Conservation (phyloP, 2,113 vertebrate genomes). For the Mus pahari region DNA sequence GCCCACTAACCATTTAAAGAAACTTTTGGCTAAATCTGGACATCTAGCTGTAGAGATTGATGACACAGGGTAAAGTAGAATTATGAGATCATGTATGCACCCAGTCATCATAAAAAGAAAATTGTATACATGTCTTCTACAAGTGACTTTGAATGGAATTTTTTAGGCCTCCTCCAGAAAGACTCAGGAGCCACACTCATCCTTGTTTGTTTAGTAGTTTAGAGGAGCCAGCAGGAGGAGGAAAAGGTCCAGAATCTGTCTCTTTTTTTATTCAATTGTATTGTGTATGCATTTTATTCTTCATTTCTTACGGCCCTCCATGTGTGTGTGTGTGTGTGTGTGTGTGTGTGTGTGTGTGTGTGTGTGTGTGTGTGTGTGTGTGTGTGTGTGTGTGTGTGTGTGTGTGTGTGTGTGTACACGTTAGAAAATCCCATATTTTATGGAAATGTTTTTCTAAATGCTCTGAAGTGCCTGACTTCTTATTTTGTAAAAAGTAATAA, state of each 20-base stretch:
- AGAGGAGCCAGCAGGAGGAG: not conserved
- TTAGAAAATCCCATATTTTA: not conserved
- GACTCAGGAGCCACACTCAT: not conserved
- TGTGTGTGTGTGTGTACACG: not conserved
- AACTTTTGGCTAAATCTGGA: not conserved
- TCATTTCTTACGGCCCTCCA: not conserved
- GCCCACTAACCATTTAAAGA: not conserved
- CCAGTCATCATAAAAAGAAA: not conserved
- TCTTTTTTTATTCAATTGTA: not conserved
- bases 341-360: not conserved
- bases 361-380: too few relatives aligned
- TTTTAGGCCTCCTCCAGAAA: not conserved
- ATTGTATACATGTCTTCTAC: conserved; percentile 42
- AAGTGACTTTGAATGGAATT: conserved; percentile 46
- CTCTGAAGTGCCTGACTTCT: conserved; percentile 63
- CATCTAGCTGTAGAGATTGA: conserved; percentile 60
- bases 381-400: not conserved
- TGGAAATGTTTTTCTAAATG: conserved; percentile 34
- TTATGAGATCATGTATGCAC: not conserved
- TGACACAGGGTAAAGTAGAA: conserved; percentile 50
- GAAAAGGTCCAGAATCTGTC: not conserved
- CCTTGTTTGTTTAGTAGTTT: not conserved
- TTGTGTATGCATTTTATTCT: conserved; percentile 20
- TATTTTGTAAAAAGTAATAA: conserved; percentile 46
- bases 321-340: not conserved